Base-by-base conservation (phyloP, 2,113 vertebrate species). In the Sarotherodon lohbergeri region DNA sequence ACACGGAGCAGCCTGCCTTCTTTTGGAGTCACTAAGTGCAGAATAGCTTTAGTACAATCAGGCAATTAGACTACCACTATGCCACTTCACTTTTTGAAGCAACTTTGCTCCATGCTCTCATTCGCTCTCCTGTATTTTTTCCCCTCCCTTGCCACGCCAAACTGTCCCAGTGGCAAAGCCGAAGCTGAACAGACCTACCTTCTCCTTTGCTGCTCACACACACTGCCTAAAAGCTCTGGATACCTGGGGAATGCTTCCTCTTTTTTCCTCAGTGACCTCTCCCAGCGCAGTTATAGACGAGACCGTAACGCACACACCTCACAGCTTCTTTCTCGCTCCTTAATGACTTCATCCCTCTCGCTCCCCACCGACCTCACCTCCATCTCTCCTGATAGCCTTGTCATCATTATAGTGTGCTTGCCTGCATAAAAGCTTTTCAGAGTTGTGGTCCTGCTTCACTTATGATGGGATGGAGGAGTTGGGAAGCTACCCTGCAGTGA, bases 31-130 rank as follows among this genome's bases (percentile, higher is more conserved):
- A 93, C 86, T 86, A 29, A 91, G 92, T 81, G 86, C 92, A 90
- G 92, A 93, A 95, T 86, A 88, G 89, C 78, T 94, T 84, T n/a
- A 90, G 89, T 88, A 95, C 93, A 95, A 95, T 95, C 88, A 90
- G 68, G 88, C 93, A 94, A 95, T 95, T 95, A 95, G 93, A 94
- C 89, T 80, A 57, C 54, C 89, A 85, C 90, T 66, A 27, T 48
- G 80, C 90, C 76, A 81, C 84, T 93, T 82, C 84, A 73, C 90
- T 91, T 81, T 85, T 32, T 71, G 86, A 50, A 78, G 34, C 52
- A 83, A 89, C 89, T 88, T 78, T 80, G 34, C 82, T 55, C 89
- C 9, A 9, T 80, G 66, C 89, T 86, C 85, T 80, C 87, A 29
- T 86, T 89, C 76, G 2, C 83, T 57, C 46, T 41, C 27, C 22